phyloP scores from a whole-genome alignment of 2,113 vertebrate species.

The Sturnira hondurensis region DNA sequence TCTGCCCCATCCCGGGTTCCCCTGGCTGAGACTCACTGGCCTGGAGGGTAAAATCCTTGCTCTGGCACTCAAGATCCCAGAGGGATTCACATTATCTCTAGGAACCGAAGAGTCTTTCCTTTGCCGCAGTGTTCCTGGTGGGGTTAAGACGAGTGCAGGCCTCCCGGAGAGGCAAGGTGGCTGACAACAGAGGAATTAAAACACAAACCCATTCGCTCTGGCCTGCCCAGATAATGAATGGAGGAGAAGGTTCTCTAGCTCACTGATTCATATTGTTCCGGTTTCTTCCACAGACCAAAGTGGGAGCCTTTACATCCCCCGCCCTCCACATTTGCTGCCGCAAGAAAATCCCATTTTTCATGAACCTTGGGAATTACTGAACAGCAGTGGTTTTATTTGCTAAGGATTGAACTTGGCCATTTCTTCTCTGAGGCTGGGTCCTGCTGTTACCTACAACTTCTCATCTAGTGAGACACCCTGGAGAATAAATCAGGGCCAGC shows the following conservation, averaged over 20 bases:
- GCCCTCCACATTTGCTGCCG: conserved; percentile 38
- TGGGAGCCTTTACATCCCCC: conserved; percentile 24
- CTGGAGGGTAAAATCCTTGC: background rate
- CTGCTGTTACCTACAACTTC: conserved; percentile 44
- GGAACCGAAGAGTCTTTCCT: background rate
- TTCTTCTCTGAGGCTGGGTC: conserved; percentile 47
- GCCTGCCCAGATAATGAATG: conserved; percentile 58
- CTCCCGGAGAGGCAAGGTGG: background rate
- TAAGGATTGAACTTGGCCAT: conserved; percentile 52
- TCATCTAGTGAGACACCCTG: conserved; percentile 12
- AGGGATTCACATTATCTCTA: background rate
- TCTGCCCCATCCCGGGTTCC: background rate
- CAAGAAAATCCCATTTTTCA: conserved; percentile 69
- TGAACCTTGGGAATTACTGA: conserved; percentile 50
- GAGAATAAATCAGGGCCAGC: conserved; percentile 56
- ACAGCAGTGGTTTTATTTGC: conserved; percentile 47
- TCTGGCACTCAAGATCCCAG: background rate
- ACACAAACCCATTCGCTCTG: conserved; percentile 60
- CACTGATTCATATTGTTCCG: conserved; percentile 59
- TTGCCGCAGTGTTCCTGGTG: background rate
- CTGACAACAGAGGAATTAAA: conserved; percentile 14
- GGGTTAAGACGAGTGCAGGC: conserved; percentile 14
- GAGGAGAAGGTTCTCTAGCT: conserved; percentile 34
- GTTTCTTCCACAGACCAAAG: conserved; percentile 42
- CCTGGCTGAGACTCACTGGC: background rate